These are phyloP conservation scores for Sweltsa coloradensis DNA, from an alignment of 1,140 invertebrate genomes.

Conservation along the genomic window DNA sequence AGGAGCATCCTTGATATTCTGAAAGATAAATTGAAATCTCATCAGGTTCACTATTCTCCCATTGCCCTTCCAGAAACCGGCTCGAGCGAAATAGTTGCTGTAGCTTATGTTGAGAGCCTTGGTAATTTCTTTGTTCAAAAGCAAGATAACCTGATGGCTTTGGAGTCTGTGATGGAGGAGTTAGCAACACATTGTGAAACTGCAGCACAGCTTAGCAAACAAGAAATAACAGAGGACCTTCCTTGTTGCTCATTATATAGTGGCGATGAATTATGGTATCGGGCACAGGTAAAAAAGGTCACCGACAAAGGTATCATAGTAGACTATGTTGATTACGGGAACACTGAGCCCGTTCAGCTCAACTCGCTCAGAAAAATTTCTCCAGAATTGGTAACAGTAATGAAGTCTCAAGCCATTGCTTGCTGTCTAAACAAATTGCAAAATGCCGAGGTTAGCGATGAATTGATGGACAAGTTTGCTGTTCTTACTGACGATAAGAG, in stretches of 20 bases:
- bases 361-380: conserved; percentile 45
- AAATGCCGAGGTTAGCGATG: conserved; percentile 23
- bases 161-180: conserved; percentile 37
- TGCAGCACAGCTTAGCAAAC: conserved; percentile 26
- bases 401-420: conserved; percentile 60
- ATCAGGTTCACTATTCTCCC: background rate
- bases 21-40: conserved; percentile 30
- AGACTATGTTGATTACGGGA: conserved; percentile 65
- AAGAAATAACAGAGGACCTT: conserved; percentile 38
- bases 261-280: conserved; percentile 57
- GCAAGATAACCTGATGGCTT: conserved; percentile 37
- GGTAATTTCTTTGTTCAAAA: conserved; percentile 59
- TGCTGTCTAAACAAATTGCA: conserved; percentile 50
- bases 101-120: conserved; percentile 55
- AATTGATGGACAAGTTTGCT: conserved; percentile 32
- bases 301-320: conserved; percentile 38
- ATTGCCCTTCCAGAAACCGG: conserved; percentile 9
- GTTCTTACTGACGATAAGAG: conserved; percentile 31
- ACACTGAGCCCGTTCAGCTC: conserved; percentile 41
- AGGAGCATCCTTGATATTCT: conserved; percentile 40
- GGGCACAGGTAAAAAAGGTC: conserved; percentile 42
- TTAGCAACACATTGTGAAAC: conserved; percentile 33
- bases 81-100: conserved; percentile 37
- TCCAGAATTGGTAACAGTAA: conserved; percentile 41
- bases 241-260: conserved; percentile 62